phyloP scores from a whole-genome alignment of 2,888 invertebrate genomes.

The Portevinia maculata region DNA sequence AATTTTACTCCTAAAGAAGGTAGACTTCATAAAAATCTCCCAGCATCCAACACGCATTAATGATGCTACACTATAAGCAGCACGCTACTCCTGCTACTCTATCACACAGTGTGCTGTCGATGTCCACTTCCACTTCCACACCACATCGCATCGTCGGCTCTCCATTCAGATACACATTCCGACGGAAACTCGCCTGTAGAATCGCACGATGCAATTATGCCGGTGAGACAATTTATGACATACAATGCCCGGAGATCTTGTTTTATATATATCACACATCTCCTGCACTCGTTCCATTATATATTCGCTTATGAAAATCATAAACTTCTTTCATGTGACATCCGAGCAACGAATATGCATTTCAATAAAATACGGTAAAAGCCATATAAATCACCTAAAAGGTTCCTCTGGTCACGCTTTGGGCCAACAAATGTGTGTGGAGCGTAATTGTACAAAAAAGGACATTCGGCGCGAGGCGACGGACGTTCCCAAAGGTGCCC shows the following conservation, averaged over 20 bases:
- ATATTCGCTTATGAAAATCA: slow-evolving; percentile 82
- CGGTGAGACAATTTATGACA: slow-evolving; percentile 76
- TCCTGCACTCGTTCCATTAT: slow-evolving; percentile 74
- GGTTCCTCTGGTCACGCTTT: slow-evolving; percentile 70
- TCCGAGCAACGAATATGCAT: slow-evolving; percentile 83
- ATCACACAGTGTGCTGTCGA: slow-evolving; percentile 36
- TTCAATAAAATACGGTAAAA: slow-evolving; percentile 83
- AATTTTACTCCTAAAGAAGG: slow-evolving; percentile 58
- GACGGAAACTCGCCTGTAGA: slow-evolving; percentile 44
- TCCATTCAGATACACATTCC: slow-evolving; percentile 35
- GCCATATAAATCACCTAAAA: slow-evolving; percentile 82
- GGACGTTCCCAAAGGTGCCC: slow-evolving; percentile 27
- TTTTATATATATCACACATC: slow-evolving; percentile 75
- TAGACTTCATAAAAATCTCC: slow-evolving; percentile 26
- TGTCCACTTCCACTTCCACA: slow-evolving; percentile 40
- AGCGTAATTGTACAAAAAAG: slow-evolving; percentile 44
- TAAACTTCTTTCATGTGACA: slow-evolving; percentile 82
- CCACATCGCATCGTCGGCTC: slow-evolving; percentile 21
- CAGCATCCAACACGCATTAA: slow-evolving; percentile 62
- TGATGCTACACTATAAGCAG: slow-evolving; percentile 51
- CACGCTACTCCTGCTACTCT: slow-evolving; percentile 45
- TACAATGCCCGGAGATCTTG: slow-evolving; percentile 75
- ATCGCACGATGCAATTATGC: slow-evolving; percentile 75
- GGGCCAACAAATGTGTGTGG: slow-evolving; percentile 34
- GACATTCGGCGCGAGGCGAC: slow-evolving; percentile 14